These are phyloP conservation scores for Tenebrio molitor DNA, from an alignment of 1,140 invertebrate species.

Conservation along the genomic window DNA sequence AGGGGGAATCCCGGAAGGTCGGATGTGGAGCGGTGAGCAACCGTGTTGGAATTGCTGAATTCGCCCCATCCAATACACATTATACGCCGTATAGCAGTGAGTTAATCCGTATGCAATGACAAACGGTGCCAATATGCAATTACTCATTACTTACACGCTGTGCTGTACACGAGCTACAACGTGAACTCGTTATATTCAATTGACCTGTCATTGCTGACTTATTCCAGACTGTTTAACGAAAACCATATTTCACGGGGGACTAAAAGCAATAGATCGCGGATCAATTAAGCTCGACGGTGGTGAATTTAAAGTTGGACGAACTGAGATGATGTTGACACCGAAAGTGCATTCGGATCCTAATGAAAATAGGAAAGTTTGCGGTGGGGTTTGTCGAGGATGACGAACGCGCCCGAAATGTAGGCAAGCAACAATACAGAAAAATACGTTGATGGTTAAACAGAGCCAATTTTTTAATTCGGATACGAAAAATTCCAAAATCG, in stretches of 20 bases:
- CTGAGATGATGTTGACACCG: not conserved
- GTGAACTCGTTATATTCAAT: constrained; percentile 57
- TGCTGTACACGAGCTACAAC: constrained; percentile 43
- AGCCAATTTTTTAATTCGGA: no score
- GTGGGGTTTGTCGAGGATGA: no score
- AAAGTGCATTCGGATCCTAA: not conserved
- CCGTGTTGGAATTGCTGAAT: constrained; percentile 28
- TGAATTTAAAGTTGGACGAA: not conserved
- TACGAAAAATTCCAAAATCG: no score
- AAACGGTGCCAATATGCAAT: constrained; percentile 59
- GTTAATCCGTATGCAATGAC: constrained; percentile 53
- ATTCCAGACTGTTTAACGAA: constrained; percentile 44
- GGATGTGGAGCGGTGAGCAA: not conserved
- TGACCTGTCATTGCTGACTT: constrained; percentile 55
- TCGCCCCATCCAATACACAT: constrained; percentile 3
- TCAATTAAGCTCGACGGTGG: not conserved
- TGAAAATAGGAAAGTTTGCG: constrained; percentile 4
- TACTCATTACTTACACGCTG: constrained; percentile 58
- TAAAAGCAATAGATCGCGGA: not conserved
- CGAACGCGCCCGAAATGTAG: not conserved
- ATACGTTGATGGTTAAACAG: no score
- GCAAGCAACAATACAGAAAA: not conserved
- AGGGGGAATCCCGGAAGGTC: no score
- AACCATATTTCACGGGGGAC: constrained; percentile 9
- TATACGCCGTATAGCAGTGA: constrained; percentile 37